Percentiles rank a stretch among this genome's conserved stretches.
Conservation (phyloP, 2,113 vertebrate genomes). For the Rhadina sibilatrix region DNA sequence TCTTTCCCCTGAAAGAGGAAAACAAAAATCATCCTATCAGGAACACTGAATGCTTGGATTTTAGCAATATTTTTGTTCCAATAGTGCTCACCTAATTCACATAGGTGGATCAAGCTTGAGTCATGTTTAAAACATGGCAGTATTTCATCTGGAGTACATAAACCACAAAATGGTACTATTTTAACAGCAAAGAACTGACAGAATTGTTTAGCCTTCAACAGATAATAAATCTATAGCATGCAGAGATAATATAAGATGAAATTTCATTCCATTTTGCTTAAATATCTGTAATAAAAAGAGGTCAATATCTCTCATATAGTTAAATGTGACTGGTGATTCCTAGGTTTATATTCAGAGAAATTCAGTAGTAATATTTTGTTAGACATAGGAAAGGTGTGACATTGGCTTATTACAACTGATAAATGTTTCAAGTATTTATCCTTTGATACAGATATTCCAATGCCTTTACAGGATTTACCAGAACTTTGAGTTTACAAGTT, state of each 20-base stretch:
- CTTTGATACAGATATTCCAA: background rate
- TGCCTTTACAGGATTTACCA: background rate
- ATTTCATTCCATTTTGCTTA: background rate
- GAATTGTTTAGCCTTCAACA: background rate
- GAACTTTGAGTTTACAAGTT: background rate
- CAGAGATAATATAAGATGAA: background rate
- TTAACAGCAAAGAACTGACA: background rate
- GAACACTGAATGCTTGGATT: background rate
- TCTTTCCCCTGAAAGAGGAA: background rate
- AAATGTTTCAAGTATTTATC: background rate
- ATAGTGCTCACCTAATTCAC: background rate
- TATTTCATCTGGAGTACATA: background rate
- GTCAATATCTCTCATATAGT: background rate
- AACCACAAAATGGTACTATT: background rate
- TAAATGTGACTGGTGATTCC: background rate
- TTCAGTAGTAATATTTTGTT: background rate
- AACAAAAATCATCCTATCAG: background rate
- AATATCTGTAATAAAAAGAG: background rate
- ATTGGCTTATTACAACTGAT: background rate
- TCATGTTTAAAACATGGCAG: background rate
- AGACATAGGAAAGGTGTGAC: background rate
- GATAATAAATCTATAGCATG: background rate
- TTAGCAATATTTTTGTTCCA: background rate
- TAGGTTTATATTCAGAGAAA: background rate
- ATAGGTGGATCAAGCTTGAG: background rate